Base-by-base conservation (phyloP, 2,113 vertebrate genomes). In the Toxostoma redivivum region DNA sequence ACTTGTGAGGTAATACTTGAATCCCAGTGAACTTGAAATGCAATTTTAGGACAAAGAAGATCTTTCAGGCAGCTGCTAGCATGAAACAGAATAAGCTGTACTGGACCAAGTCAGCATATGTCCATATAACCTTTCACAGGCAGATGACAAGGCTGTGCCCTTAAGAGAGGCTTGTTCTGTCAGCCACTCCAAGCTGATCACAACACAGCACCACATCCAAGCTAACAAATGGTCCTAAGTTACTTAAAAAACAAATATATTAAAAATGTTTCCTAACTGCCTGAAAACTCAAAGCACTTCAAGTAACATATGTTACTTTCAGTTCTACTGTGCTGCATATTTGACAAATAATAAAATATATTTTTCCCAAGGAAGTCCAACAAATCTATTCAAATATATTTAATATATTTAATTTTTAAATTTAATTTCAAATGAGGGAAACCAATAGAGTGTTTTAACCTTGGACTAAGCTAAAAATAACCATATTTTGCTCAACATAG, bases 1-100 rank as follows among this genome's bases (percentile, higher is more conserved):
- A 35, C 23, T 86, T 48, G 30, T 91, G 81, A 94, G 50, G 90
- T 73, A 92, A 95, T 80, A 77, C 58, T 77, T 92, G 85, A 95
- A 90, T 94, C n/a, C 20, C 53, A 88, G 20, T 37, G 54, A 93
- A 85, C 66, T n/a, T 88, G 81, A 88, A 91, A 90, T 31, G 28
- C 53, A 73, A n/a, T 50, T 94, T 85, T 60, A 82, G 66, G 53
- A 82, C 48, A 85, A 90, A 82, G 61, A 93, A 3, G 35, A 71
- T 76, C 74, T 82, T 93, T 80, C 61, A 85, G n/a, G 66, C 57
- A 88, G 57, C 62, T 91, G 78, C 61, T 90, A 93, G 42, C 33
- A 53, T 10, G 31, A 51, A 93, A 64, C 15, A 48, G 53, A 91
- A 48, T 15, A 60, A 81, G 25, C 56, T 73, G 23, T 50, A 66